Evolutionary conservation across 2,113 vertebrate species (phyloP).

Genomic region (Campylorhamphus procurvoides): DNA sequence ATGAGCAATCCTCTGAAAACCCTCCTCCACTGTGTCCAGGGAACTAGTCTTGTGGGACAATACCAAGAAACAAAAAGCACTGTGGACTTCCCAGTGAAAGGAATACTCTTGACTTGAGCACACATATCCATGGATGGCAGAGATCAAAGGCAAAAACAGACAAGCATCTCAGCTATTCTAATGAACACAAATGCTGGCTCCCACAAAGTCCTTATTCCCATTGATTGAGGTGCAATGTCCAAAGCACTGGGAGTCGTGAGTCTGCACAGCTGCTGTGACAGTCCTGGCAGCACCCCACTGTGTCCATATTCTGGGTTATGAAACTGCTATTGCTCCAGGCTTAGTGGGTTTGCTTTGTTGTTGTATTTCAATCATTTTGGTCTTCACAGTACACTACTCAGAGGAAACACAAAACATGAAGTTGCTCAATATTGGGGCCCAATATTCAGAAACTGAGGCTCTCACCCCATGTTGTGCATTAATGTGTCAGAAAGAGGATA

Average conservation of each 20-base stretch:
- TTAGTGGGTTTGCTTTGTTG: conserved; percentile 13
- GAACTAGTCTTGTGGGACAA: background rate
- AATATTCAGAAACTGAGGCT: background rate
- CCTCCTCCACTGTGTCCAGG: background rate
- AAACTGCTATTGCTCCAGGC: conserved; percentile 33
- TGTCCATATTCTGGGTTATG: conserved; percentile 38
- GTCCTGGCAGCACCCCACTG: background rate
- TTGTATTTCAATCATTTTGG: background rate
- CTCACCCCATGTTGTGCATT: background rate
- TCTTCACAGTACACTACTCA: background rate
- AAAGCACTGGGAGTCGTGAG: background rate
- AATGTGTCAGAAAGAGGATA: background rate
- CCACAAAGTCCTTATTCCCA: conserved; percentile 33
- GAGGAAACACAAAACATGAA: conserved; percentile 11
- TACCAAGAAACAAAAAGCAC: background rate
- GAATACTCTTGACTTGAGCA: background rate
- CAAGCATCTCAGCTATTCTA: background rate
- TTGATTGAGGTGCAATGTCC: background rate
- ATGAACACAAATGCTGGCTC: conserved; percentile 12
- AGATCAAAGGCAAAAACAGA: background rate
- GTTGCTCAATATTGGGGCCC: background rate
- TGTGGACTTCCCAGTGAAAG: background rate
- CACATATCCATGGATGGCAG: background rate
- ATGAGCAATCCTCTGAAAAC: background rate
- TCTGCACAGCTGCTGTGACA: conserved; percentile 16